These are phyloP conservation scores for Salvelinus fontinalis DNA, from an alignment of 2,113 vertebrate species.

Conservation along the genomic window DNA sequence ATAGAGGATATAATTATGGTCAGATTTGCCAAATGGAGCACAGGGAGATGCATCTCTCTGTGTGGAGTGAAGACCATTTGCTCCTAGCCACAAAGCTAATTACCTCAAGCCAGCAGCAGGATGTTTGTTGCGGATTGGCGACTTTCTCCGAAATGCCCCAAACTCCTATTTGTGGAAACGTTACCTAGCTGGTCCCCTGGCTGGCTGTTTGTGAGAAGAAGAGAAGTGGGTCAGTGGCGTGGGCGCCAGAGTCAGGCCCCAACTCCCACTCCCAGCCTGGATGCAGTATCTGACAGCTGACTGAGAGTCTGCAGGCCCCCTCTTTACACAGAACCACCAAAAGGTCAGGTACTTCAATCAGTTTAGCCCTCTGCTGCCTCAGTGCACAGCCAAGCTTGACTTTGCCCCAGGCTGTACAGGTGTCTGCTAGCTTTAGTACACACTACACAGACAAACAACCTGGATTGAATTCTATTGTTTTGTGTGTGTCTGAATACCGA, in stretches of 20 bases:
- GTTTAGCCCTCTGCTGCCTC: constrained; percentile 47
- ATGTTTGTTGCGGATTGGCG: constrained; percentile 58
- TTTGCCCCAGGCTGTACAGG: constrained; percentile 38
- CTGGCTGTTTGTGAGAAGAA: constrained; percentile 61
- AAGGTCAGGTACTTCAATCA: constrained; percentile 71
- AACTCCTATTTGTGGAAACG: constrained; percentile 70
- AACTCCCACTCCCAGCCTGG: constrained; percentile 73
- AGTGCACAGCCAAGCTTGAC: constrained; percentile 18
- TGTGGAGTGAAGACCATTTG: constrained; percentile 69
- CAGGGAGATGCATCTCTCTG: constrained; percentile 34
- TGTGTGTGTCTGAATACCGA: constrained; percentile 3
- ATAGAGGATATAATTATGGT: no score
- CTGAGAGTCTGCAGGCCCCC: constrained; percentile 72
- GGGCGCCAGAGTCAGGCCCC: constrained; percentile 65
- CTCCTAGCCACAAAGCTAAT: constrained; percentile 66
- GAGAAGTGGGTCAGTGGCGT: constrained; percentile 66
- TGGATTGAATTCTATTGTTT: background rate
- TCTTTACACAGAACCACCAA: constrained; percentile 65
- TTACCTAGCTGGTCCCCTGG: constrained; percentile 62
- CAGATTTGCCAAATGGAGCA: no score
- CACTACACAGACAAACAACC: constrained; percentile 8
- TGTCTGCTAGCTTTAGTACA: constrained; percentile 36
- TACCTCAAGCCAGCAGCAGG: constrained; percentile 66
- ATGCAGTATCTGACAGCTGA: constrained; percentile 77
- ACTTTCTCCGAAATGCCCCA: constrained; percentile 69